These are phyloP conservation scores for Ceratoteleas bidentatus DNA, from an alignment of 1,140 invertebrate genomes.

Conservation along the genomic window DNA sequence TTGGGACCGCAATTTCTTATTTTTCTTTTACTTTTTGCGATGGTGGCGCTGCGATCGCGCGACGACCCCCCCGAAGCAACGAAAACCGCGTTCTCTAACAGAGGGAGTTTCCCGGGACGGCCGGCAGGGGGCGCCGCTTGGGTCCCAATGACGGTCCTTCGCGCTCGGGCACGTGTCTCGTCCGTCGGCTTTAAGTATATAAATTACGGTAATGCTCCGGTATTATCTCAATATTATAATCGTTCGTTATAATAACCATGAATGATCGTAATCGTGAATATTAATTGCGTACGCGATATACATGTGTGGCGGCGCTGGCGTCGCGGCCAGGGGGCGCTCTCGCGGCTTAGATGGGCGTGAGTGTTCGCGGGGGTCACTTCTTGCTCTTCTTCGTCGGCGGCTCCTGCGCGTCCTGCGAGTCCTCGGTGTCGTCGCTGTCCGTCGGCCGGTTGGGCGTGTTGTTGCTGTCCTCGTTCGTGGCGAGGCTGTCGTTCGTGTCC, in stretches of 20 bases:
- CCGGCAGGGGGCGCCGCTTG: too few species aligned
- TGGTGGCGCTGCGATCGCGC: too few species aligned
- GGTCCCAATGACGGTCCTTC: too few species aligned
- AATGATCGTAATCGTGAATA: slow-evolving; percentile 64
- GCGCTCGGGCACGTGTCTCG: slow-evolving; percentile 19
- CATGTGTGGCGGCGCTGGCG: slow-evolving; percentile 42
- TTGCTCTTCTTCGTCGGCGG: slow-evolving; percentile 79
- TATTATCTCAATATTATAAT: slow-evolving; percentile 78
- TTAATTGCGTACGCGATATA: slow-evolving; percentile 68
- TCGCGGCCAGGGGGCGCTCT: slow-evolving; percentile 35
- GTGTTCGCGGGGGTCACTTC: slow-evolving; percentile 80
- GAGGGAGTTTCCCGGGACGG: too few species aligned
- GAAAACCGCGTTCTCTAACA: slow-evolving; percentile 22
- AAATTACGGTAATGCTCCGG: slow-evolving; percentile 81
- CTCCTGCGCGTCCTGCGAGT: slow-evolving; percentile 77
- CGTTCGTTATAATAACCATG: slow-evolving; percentile 63
- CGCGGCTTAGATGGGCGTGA: slow-evolving; percentile 72
- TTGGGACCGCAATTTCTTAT: too few species aligned
- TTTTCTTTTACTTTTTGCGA: too few species aligned
- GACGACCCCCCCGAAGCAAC: slow-evolving; percentile 17
- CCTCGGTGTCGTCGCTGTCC: slow-evolving; percentile 78
- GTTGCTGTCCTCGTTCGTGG: slow-evolving; percentile 77
- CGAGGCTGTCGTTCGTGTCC: slow-evolving; percentile 77
- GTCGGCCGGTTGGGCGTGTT: slow-evolving; percentile 76
- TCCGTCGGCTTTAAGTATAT: slow-evolving; percentile 76